Evolutionary conservation across 1,140 invertebrate species (phyloP).

Genomic region (Ostrea denselamellosa): DNA sequence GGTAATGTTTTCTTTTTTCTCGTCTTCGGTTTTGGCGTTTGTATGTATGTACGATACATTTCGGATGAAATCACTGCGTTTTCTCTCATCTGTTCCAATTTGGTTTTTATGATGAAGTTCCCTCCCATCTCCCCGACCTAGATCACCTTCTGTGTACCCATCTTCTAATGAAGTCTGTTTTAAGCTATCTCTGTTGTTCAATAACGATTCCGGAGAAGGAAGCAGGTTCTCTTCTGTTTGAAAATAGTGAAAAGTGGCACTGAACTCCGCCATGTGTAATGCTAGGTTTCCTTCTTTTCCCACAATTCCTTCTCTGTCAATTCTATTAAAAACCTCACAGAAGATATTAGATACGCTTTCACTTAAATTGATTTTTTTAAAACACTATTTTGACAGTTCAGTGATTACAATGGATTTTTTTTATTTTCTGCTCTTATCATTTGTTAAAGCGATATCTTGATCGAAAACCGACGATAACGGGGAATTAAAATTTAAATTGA

Average conservation of each 20-base stretch:
- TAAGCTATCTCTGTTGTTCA: background rate
- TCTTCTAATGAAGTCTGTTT: background rate
- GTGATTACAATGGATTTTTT: background rate
- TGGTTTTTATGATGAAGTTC: background rate
- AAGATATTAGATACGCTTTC: background rate
- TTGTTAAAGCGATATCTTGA: background rate
- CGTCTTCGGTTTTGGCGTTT: background rate
- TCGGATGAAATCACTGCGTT: background rate
- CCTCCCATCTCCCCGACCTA: background rate
- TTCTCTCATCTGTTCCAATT: background rate
- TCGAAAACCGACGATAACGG: background rate
- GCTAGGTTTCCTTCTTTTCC: background rate
- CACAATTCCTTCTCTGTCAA: background rate
- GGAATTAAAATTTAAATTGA: no score
- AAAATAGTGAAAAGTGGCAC: background rate
- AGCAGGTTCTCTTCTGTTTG: background rate
- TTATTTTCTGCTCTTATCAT: background rate
- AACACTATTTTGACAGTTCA: background rate
- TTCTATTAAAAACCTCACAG: background rate
- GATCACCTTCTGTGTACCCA: background rate
- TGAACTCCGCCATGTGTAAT: background rate
- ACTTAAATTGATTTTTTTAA: background rate
- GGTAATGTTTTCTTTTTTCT: background rate
- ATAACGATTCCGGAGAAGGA: background rate
- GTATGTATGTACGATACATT: background rate